Evolutionary conservation across 2,797 vertebrate genomes (phyloP), one percentile per base, ranked within the genome.

Genomic region (Pteronotus mesoamericanus): DNA sequence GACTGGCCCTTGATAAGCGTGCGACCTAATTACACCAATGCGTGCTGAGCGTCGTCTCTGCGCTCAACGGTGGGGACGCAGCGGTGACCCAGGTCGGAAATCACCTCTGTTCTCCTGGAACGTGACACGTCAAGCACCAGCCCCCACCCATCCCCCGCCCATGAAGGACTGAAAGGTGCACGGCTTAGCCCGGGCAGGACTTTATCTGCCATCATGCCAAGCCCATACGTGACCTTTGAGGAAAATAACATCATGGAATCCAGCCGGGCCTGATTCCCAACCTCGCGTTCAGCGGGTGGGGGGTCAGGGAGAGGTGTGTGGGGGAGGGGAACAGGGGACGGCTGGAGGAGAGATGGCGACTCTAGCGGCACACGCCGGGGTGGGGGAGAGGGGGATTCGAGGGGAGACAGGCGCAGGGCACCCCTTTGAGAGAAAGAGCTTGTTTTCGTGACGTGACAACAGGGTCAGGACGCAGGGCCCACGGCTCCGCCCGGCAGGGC

Each of bases 121-220:
- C 0, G 7, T 12, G 57, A 26, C 2, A 5, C 42, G 55, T 19
- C 15, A 34, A 15, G 10, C 4, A 5, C 0, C 15, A 4, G 22
- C n/a, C 53, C 1, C 12, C 10, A 1, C 2, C 0, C 48, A 72
- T 0, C 14, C 15, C 8, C n/a, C 1, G 22, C 9, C 18, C 8
- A 2, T 0, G 29, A 83, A 55, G 77, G 34, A 8, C 10, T 3
- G 16, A 12, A 29, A 48, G 6, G 6, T 22, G 15, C 0, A 0
- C 26, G 12, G 74, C 32, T 55, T 69, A 57, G 37, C 37, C 46
- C 44, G 12, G 9, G 51, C 7, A 51, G 55, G 78, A 16, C 21
- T 32, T 84, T 18, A 9, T 12, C 44, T 48, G n/a, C 32, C 91
- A 0, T 37, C 22, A 4, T 2, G 10, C 14, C 24, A 11, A 32